A percentile compares a stretch with the other conserved stretches of the same genome.
Evolutionary conservation across 2,113 vertebrate genomes (phyloP).

Genomic region (Dascyllus trimaculatus): DNA sequence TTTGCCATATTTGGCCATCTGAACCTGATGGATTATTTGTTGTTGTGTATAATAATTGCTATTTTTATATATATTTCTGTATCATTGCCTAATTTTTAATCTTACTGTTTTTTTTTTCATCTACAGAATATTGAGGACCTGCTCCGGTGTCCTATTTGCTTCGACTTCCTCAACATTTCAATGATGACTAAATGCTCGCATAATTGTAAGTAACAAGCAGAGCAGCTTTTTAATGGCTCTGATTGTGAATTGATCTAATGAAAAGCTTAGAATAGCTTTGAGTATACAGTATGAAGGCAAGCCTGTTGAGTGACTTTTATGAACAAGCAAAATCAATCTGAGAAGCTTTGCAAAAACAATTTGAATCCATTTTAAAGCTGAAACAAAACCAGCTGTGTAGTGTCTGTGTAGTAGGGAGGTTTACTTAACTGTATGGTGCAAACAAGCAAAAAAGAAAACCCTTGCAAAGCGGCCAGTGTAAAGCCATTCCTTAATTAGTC

Average conservation of each 20-base stretch:
- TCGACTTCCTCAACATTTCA: conserved; percentile 92
- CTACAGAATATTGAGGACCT: conserved; percentile 89
- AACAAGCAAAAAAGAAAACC: background rate
- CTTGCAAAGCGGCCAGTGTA: too few relatives aligned
- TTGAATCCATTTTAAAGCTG: background rate
- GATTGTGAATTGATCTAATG: background rate
- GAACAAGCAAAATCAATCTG: background rate
- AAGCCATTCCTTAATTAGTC: too few relatives aligned
- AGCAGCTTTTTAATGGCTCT: background rate
- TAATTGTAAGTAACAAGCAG: conserved; percentile 90
- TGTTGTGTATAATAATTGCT: too few relatives aligned
- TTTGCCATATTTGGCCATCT: too few relatives aligned
- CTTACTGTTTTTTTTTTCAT: background rate
- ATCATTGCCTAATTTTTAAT: background rate
- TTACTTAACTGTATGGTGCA: background rate
- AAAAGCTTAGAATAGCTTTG: background rate
- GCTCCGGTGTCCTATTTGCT: conserved; percentile 95
- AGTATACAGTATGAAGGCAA: background rate
- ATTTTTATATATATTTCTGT: too few relatives aligned
- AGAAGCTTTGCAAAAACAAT: background rate
- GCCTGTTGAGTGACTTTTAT: background rate
- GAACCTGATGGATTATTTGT: too few relatives aligned
- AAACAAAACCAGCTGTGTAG: background rate
- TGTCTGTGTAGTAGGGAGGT: background rate
- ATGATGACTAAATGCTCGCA: conserved; percentile 98